These are phyloP conservation scores for Nowickia ferox DNA, from an alignment of 2,888 invertebrate genomes.

Conservation along the genomic window DNA sequence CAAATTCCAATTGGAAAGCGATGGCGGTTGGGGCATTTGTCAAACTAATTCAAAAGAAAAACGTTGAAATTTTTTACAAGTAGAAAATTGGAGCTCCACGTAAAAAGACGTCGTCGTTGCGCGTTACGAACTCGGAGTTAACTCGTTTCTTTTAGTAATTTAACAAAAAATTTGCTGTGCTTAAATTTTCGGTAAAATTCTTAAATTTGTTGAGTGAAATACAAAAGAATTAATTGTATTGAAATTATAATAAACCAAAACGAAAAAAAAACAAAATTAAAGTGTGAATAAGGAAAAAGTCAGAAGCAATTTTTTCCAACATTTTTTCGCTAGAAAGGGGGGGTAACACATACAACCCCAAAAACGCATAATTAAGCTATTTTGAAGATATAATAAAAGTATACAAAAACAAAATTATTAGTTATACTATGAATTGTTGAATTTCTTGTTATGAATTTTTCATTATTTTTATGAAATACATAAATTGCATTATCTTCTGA, in stretches of 20 bases:
- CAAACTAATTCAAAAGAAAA: slow-evolving; percentile 69
- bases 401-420: slow-evolving; percentile 15
- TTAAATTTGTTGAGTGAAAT: not conserved
- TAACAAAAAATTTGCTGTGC: slow-evolving; percentile 33
- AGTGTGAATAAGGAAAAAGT: slow-evolving; percentile 26
- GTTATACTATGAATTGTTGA: slow-evolving; percentile 27
- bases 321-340: slow-evolving; percentile 7
- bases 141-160: slow-evolving; percentile 56
- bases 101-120: slow-evolving; percentile 55
- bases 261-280: not conserved
- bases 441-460: not conserved
- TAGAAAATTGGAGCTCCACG: slow-evolving; percentile 73
- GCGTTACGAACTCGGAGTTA: slow-evolving; percentile 43
- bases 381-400: slow-evolving; percentile 2
- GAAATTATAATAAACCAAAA: slow-evolving; percentile 23
- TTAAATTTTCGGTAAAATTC: slow-evolving; percentile 26
- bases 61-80: slow-evolving; percentile 66
- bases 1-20: slow-evolving; percentile 64
- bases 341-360: slow-evolving; percentile 18
- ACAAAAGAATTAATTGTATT: not conserved
- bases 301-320: slow-evolving; percentile 17
- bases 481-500: not conserved
- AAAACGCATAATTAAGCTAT: not conserved
- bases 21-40: slow-evolving; percentile 60
- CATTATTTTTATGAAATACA: not conserved